phyloP scores from a whole-genome alignment of 2,888 invertebrate genomes.

The Keiferia lycopersicella region DNA sequence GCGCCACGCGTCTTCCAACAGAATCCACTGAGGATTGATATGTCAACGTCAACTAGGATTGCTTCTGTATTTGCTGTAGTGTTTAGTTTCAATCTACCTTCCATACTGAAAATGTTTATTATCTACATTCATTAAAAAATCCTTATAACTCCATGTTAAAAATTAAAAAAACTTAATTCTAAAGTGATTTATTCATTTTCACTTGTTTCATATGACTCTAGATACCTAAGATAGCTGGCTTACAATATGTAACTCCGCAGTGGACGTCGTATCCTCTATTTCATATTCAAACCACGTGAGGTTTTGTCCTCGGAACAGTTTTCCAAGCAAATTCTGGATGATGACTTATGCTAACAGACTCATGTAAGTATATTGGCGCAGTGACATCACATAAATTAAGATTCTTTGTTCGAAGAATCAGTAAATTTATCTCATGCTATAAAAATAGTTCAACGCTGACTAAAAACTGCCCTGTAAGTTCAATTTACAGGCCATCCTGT shows the following conservation, averaged over 20 bases:
- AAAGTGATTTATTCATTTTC: too few species aligned
- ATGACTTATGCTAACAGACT: not conserved
- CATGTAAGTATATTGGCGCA: not conserved
- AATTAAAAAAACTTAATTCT: too few species aligned
- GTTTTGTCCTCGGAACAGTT: conserved; percentile 5
- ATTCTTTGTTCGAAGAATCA: not conserved
- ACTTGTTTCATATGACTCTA: too few species aligned
- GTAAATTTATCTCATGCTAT: not conserved
- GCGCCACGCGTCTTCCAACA: not conserved
- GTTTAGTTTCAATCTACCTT: too few species aligned
- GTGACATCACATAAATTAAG: not conserved
- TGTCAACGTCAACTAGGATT: conserved; percentile 3
- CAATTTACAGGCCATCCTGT: too few species aligned
- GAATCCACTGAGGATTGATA: conserved; percentile 6
- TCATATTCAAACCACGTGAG: conserved; percentile 5
- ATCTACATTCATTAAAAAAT: too few species aligned
- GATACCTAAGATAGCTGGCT: not conserved
- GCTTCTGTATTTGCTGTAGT: not conserved
- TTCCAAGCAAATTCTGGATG: conserved; percentile 6
- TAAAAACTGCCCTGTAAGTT: too few species aligned
- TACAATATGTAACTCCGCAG: not conserved
- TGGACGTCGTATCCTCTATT: conserved; percentile 4
- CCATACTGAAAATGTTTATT: too few species aligned
- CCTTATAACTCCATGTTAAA: too few species aligned
- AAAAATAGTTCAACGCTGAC: too few species aligned